A percentile compares a stretch with the other conserved stretches of the same genome.
These are phyloP conservation scores for Bergia sp. DNA, from an alignment of 92 coral and sea anemone species.

Conservation along the genomic window DNA sequence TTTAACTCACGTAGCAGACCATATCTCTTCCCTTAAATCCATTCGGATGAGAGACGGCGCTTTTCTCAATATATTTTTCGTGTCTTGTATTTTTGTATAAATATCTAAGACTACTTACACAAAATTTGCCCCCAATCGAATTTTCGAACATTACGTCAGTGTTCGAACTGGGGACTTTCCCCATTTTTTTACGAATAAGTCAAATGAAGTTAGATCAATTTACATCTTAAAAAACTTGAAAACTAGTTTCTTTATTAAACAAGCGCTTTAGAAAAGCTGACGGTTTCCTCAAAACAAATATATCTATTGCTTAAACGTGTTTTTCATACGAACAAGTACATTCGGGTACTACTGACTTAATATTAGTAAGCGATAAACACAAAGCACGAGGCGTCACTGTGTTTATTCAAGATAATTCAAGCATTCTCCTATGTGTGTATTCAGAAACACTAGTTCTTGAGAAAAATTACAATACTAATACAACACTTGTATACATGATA, in stretches of 20 bases:
- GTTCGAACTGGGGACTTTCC: too few species aligned
- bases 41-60: too few species aligned
- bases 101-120: too few species aligned
- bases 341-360: not conserved
- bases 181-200: too few species aligned
- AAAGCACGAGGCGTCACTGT: not conserved
- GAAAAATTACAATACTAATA: conserved; percentile 12
- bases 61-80: too few species aligned
- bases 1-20: not conserved
- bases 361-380: conserved; percentile 9
- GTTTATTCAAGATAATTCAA: conserved; percentile 1
- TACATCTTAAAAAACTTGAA: too few species aligned
- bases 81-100: too few species aligned
- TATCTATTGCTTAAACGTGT: conserved; percentile 20
- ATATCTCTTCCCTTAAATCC: too few species aligned
- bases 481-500: conserved; percentile 11
- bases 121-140: too few species aligned
- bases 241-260: not conserved
- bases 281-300: not conserved
- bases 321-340: not conserved
- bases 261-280: conserved; percentile 13
- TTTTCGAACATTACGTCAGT: too few species aligned
- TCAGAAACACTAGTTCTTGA: conserved; percentile 18
- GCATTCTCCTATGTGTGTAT: conserved; percentile 1
- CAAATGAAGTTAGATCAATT: too few species aligned